A percentile compares a stretch with the other conserved stretches of the same genome.
These are phyloP conservation scores for Nanorana parkeri DNA, from an alignment of 2,113 vertebrate genomes.

Conservation along the genomic window DNA sequence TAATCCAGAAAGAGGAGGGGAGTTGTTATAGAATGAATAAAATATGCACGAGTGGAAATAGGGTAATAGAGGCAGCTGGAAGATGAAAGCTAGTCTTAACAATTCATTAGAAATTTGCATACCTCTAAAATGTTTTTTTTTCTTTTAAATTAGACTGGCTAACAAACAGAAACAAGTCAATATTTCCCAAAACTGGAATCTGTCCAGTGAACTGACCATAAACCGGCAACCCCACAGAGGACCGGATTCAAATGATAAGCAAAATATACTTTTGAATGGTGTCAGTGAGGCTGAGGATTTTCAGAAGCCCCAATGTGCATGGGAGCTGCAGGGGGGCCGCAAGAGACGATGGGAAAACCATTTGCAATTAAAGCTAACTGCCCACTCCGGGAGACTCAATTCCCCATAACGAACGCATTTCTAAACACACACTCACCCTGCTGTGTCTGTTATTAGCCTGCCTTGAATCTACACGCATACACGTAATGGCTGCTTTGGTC, in stretches of 20 bases:
- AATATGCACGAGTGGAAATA: slow-evolving; percentile 25
- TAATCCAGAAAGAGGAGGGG: slow-evolving; percentile 16
- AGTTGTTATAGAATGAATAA: slow-evolving; percentile 16
- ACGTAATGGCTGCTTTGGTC: slow-evolving; percentile 42
- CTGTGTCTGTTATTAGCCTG: slow-evolving; percentile 55
- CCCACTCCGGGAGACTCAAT: slow-evolving; percentile 57
- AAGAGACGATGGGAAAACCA: slow-evolving; percentile 55
- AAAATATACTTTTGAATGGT: slow-evolving; percentile 39
- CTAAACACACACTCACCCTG: slow-evolving; percentile 58
- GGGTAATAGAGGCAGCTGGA: slow-evolving; percentile 16
- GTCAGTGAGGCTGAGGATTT: slow-evolving; percentile 37
- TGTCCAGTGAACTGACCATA: slow-evolving; percentile 12
- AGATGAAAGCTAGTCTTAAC: slow-evolving; percentile 35
- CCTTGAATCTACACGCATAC: slow-evolving; percentile 32
- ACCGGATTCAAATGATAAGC: slow-evolving; percentile 45
- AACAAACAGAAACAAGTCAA: neutral
- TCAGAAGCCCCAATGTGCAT: slow-evolving; percentile 44
- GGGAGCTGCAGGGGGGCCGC: slow-evolving; percentile 46
- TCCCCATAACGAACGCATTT: slow-evolving; percentile 58
- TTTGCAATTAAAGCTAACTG: slow-evolving; percentile 58
- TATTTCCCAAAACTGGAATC: neutral
- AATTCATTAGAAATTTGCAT: slow-evolving; percentile 40
- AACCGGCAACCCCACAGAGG: slow-evolving; percentile 13
- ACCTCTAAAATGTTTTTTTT: neutral
- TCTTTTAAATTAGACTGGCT: slow-evolving; percentile 6